Base-by-base conservation (phyloP, 2,888 invertebrate species). In the Mesochorus sp. region DNA sequence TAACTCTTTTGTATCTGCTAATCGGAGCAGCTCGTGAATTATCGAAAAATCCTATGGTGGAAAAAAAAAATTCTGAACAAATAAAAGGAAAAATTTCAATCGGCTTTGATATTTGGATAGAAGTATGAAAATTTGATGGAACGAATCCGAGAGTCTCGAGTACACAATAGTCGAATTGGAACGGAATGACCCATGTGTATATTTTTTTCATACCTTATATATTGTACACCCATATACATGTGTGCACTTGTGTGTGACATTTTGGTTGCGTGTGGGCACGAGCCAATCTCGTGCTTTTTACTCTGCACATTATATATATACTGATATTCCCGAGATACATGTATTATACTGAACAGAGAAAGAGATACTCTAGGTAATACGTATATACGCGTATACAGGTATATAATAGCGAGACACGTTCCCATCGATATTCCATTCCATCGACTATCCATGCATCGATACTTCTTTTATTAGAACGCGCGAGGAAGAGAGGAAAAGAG, bases 371-470 rank as follows among this genome's bases (percentile, higher is more conserved):
- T 57, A 10, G 21, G 49, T 44, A 44, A 28, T 24, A 31, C 6
- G 12, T 44, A 53, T 24, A 12, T 19, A 5, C 34, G 24, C 12
- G 19, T 39, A 44, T 67, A 53, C 44, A 73, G 49, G 26, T 53
- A 77, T 62, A 66, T 55, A 73, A 68, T 57, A 51, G 57, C 57
- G 77, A 42, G 57, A 67, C 61, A 72, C 77, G 72, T 78, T 64
- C 19, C 68, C 62, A 78, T 78, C 77, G 73, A 78, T 78, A 73
- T 78, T 78, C 77, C 73, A 73, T 78, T 73, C 73, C 68, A 62
- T 49, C 72, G 77, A 72, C 67, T 72, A 72, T 78, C 77, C 77
- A 68, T 78, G 73, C 77, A 73, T 73, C 77, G 77, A 78, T 73
- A 78, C 77, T 78, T 70, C 77, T 73, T 73, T 73, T 73, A 74